A percentile compares a stretch with the other conserved stretches of the same genome.
Evolutionary conservation across 2,888 invertebrate species (phyloP).

Genomic region (Himalopsyche anomala): DNA sequence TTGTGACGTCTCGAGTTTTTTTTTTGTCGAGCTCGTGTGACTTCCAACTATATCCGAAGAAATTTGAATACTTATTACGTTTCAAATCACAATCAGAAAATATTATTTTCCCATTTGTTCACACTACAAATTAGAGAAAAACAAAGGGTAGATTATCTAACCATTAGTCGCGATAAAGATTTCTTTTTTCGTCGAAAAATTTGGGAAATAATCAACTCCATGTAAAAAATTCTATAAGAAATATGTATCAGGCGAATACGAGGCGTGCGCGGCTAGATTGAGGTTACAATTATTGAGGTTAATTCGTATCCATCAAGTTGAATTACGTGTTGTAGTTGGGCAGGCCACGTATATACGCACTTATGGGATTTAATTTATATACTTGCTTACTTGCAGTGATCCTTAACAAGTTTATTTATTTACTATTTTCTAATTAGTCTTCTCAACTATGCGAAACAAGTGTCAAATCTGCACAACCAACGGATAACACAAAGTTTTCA

Average conservation of each 20-base stretch:
- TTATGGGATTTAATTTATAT: too few species aligned
- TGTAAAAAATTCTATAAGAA: constrained; percentile 39
- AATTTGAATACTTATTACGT: not conserved
- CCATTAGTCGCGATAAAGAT: constrained; percentile 9
- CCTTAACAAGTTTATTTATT: too few species aligned
- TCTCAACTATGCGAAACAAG: too few species aligned
- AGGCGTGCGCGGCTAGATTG: constrained; percentile 67
- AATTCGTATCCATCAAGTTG: constrained; percentile 76
- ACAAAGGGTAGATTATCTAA: not conserved
- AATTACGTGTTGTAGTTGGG: constrained; percentile 70
- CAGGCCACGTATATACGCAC: not conserved
- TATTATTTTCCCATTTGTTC: constrained; percentile 35
- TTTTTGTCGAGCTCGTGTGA: not conserved
- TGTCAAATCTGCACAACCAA: too few species aligned
- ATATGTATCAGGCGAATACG: constrained; percentile 1
- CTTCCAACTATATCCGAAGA: not conserved
- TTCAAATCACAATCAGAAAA: not conserved
- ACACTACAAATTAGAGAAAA: constrained; percentile 17
- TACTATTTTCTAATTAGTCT: too few species aligned
- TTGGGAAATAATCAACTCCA: not conserved
- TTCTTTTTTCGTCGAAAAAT: not conserved
- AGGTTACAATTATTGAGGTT: constrained; percentile 68
- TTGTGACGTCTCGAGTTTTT: too few species aligned
- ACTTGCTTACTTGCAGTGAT: too few species aligned
- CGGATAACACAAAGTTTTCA: too few species aligned